Evolutionary conservation across 2,113 vertebrate genomes (phyloP).

Genomic region (Muntiacus muntjak): DNA sequence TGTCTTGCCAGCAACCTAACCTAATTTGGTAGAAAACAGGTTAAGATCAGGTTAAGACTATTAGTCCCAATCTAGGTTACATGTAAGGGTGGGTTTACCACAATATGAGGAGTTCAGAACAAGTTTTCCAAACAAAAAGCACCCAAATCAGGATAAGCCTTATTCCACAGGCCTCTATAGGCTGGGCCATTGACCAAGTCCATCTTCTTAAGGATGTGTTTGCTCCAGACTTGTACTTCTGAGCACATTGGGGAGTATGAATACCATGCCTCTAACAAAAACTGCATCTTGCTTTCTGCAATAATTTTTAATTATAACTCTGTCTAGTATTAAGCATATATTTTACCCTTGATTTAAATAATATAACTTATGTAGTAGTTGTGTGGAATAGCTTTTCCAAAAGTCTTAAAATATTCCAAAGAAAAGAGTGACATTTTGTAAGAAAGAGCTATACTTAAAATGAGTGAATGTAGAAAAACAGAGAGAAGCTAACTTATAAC

Average conservation of each 20-base stretch:
- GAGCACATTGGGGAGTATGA: background rate
- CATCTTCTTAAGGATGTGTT: background rate
- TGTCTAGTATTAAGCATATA: background rate
- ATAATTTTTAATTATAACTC: background rate
- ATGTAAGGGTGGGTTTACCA: background rate
- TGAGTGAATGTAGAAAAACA: background rate
- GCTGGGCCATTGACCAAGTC: background rate
- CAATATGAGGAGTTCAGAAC: background rate
- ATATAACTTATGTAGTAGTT: background rate
- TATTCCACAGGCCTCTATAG: background rate
- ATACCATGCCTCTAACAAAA: background rate
- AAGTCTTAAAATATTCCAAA: background rate
- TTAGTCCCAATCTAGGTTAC: background rate
- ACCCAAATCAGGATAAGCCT: background rate
- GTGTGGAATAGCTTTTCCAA: background rate
- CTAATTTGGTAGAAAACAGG: background rate
- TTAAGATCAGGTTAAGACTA: background rate
- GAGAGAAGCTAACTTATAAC: background rate
- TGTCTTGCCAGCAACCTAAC: background rate
- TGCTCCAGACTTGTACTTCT: background rate
- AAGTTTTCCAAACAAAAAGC: background rate
- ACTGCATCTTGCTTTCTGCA: background rate
- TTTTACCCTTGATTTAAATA: background rate
- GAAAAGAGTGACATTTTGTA: background rate
- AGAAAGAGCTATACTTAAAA: background rate